Evolutionary conservation across 2,888 invertebrate species (phyloP).

Genomic region (Leucophenga maculata): DNA sequence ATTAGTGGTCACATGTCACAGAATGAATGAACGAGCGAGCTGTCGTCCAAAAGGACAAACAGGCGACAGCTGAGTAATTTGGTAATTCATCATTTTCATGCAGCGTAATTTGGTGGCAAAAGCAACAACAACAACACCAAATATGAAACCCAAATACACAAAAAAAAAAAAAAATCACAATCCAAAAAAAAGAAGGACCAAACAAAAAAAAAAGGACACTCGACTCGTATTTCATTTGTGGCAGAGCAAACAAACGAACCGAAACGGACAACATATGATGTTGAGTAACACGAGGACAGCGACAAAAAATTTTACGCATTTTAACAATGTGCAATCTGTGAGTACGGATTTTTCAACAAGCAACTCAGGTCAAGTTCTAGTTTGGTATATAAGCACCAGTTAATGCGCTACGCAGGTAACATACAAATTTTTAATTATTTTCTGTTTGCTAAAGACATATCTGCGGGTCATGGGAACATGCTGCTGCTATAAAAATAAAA

Average conservation of each 20-base stretch:
- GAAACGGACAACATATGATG: slow-evolving; percentile 7
- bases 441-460: no score
- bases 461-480: no score
- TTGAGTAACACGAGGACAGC: background rate
- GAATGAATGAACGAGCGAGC: slow-evolving; percentile 6
- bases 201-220: slow-evolving; percentile 17
- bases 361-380: slow-evolving; percentile 16
- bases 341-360: slow-evolving; percentile 11
- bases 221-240: slow-evolving; percentile 22
- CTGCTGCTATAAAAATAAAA: no score
- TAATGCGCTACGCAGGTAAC: no score
- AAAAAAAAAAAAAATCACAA: background rate
- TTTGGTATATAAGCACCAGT: background rate
- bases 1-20: slow-evolving; percentile 64
- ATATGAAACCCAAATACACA: background rate
- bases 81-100: slow-evolving; percentile 61
- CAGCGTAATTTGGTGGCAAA: slow-evolving; percentile 24
- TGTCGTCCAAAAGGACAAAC: slow-evolving; percentile 1
- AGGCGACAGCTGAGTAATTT: slow-evolving; percentile 56
- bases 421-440: no score
- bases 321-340: slow-evolving; percentile 3
- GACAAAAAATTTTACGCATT: slow-evolving; percentile 12
- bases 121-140: background rate
- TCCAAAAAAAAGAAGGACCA: background rate
- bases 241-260: slow-evolving; percentile 8